phyloP scores from a whole-genome alignment of 2,888 invertebrate species.

The Netelia fuscicornis region DNA sequence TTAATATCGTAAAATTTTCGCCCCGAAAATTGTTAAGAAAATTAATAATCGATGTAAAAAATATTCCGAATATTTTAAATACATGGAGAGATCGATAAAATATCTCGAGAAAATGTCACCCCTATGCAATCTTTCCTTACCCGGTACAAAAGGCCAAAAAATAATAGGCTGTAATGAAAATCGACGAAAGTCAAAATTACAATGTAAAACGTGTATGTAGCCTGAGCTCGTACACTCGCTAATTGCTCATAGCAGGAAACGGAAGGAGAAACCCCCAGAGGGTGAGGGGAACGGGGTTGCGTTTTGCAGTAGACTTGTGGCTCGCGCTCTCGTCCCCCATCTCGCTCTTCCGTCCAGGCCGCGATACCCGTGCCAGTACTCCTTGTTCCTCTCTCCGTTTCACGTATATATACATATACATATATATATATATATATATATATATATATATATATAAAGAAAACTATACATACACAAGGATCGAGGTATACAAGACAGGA shows the following conservation, averaged over 20 bases:
- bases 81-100: neutral
- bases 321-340: constrained; percentile 70
- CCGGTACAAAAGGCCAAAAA: constrained; percentile 6
- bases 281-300: constrained; percentile 57
- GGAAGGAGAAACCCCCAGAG: constrained; percentile 66
- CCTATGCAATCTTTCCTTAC: neutral
- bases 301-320: constrained; percentile 73
- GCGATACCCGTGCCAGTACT: constrained; percentile 55
- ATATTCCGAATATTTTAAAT: neutral
- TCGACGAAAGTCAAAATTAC: constrained; percentile 68
- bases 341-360: constrained; percentile 59
- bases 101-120: constrained; percentile 17
- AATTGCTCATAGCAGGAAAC: constrained; percentile 76
- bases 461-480: neutral
- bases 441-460: neutral
- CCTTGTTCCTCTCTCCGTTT: constrained; percentile 44
- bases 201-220: constrained; percentile 48
- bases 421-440: neutral
- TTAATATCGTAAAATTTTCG: too few relatives aligned
- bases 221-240: constrained; percentile 69
- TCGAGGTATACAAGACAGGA: constrained; percentile 28
- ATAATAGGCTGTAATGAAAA: constrained; percentile 58
- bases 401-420: constrained; percentile 1
- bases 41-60: neutral
- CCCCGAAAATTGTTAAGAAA: neutral